These are phyloP conservation scores for Phacellophora camtschatica DNA, from an alignment of 30 jellyfish, hydroid and myxozoan species.

Conservation along the genomic window DNA sequence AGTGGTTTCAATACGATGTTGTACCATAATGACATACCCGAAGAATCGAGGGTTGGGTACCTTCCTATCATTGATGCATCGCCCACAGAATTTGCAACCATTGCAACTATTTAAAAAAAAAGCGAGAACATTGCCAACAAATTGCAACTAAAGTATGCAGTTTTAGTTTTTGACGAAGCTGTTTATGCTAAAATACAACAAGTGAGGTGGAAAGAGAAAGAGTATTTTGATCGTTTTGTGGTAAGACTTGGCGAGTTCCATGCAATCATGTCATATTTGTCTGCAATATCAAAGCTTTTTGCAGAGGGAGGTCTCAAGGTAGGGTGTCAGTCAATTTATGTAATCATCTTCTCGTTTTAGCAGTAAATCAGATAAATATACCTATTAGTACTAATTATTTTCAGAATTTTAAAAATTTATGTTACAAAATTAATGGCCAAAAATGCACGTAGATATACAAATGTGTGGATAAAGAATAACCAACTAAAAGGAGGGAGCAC, in stretches of 20 bases:
- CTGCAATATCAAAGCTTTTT: conserved; percentile 12
- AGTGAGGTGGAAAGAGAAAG: conserved; percentile 18
- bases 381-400: too few species aligned
- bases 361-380: too few species aligned
- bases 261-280: conserved; percentile 2
- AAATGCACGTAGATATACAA: too few species aligned
- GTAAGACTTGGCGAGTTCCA: conserved; percentile 31
- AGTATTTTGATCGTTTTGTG: background rate
- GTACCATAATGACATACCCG: background rate
- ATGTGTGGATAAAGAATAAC: too few species aligned
- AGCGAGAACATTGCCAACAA: conserved; percentile 11
- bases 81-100: conserved; percentile 36
- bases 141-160: background rate
- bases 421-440: too few species aligned
- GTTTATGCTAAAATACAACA: conserved; percentile 6
- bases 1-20: conserved; percentile 24
- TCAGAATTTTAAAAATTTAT: too few species aligned
- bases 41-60: conserved; percentile 14
- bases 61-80: conserved; percentile 55
- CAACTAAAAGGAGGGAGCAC: too few species aligned
- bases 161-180: conserved; percentile 28
- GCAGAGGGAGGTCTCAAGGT: conserved; percentile 29
- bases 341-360: too few species aligned
- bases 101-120: background rate
- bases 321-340: too few species aligned